phyloP scores from a whole-genome alignment of 2,113 vertebrate genomes.

The Catagonus wagneri region DNA sequence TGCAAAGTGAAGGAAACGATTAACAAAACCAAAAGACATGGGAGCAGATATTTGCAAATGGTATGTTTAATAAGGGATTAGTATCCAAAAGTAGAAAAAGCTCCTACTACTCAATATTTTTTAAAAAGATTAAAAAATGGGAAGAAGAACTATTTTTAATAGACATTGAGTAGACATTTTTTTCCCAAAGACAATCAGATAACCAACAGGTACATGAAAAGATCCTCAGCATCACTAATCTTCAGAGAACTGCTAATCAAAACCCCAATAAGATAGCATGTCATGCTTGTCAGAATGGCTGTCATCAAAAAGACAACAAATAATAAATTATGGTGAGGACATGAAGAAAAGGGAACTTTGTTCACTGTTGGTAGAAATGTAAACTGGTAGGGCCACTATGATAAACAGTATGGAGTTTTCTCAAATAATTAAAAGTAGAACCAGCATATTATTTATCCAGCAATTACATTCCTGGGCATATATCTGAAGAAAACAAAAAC shows the following conservation, averaged over 20 bases:
- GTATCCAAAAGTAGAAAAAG: not conserved
- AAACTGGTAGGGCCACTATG: not conserved
- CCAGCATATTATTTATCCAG: not conserved
- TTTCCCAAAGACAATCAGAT: not conserved
- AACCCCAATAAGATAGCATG: not conserved
- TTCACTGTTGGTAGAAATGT: not conserved
- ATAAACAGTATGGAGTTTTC: not conserved
- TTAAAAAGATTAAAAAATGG: not conserved
- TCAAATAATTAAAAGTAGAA: not conserved
- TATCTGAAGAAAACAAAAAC: not conserved
- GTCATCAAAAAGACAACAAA: not conserved
- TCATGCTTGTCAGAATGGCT: not conserved
- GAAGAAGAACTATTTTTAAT: not conserved
- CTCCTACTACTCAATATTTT: not conserved
- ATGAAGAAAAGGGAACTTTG: not conserved
- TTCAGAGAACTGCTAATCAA: not conserved
- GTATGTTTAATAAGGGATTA: not conserved
- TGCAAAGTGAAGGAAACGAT: not conserved
- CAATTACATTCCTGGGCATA: not conserved
- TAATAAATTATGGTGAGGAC: not conserved
- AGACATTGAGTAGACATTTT: not conserved
- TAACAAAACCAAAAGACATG: not conserved
- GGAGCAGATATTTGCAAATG: not conserved
- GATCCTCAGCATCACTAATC: not conserved
- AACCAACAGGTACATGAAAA: not conserved